phyloP scores from a whole-genome alignment of 2,797 vertebrate species.

The Sebastes steindachneri region DNA sequence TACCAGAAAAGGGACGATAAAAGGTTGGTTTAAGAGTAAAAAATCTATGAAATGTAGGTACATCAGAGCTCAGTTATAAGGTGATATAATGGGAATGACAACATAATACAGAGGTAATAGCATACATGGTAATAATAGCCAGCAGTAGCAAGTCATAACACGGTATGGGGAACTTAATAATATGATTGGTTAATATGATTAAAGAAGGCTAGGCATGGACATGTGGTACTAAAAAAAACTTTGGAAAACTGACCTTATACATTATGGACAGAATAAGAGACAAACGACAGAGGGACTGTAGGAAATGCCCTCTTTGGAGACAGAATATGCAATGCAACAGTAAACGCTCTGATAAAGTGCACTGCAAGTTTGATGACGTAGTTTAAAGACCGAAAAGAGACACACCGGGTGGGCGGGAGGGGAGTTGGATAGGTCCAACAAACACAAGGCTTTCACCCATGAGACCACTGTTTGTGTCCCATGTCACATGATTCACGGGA shows the following conservation, averaged over 20 bases:
- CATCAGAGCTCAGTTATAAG: not conserved
- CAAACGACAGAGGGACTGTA: too few species aligned
- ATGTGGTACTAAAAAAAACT: not conserved
- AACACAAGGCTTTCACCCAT: too few species aligned
- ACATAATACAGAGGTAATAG: not conserved
- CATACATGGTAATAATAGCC: not conserved
- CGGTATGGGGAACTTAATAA: not conserved
- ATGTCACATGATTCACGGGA: too few species aligned
- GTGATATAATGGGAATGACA: not conserved
- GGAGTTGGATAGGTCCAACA: too few species aligned
- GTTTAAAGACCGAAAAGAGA: too few species aligned
- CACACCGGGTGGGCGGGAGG: accelerated
- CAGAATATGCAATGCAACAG: too few species aligned
- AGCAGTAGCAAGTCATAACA: not conserved
- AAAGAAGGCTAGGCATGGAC: not conserved
- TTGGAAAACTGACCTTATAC: not conserved
- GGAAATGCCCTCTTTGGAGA: too few species aligned
- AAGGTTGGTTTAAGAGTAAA: not conserved
- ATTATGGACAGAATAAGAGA: not conserved
- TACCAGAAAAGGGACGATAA: not conserved
- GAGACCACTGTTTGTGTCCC: too few species aligned
- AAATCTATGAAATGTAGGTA: not conserved
- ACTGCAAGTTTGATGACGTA: too few species aligned
- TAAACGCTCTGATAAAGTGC: too few species aligned
- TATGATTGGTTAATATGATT: not conserved